These are phyloP conservation scores for Chlorodrepanis virens DNA, from an alignment of 2,113 vertebrate genomes.

Conservation along the genomic window DNA sequence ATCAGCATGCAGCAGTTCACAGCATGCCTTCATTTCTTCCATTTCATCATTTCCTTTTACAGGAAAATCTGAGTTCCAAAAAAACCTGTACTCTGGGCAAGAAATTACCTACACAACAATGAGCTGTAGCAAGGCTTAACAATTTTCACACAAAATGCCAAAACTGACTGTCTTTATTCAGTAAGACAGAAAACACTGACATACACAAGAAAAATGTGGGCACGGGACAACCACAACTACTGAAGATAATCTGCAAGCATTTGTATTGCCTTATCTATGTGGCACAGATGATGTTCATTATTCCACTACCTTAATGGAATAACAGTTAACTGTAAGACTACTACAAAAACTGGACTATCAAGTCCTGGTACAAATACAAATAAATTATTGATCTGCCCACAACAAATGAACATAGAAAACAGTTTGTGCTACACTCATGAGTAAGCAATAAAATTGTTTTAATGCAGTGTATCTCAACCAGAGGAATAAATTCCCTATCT, in stretches of 20 bases:
- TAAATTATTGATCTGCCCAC: not conserved
- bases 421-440: not conserved
- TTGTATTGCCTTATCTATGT: not conserved
- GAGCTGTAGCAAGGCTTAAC: not conserved
- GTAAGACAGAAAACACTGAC: not conserved
- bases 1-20: not conserved
- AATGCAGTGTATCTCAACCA: not conserved
- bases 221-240: not conserved
- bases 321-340: not conserved
- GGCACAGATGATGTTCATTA: not conserved
- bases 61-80: constrained; percentile 43
- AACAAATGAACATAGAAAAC: not conserved
- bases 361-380: not conserved
- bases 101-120: constrained; percentile 18
- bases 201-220: not conserved
- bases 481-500: not conserved
- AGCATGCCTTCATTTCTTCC: constrained; percentile 27
- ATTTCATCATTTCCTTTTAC: constrained; percentile 56
- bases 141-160: not conserved
- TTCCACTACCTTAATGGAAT: not conserved
- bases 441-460: not conserved
- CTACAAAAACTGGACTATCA: not conserved
- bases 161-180: not conserved
- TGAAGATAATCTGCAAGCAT: not conserved
- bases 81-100: not conserved